Conservation (phyloP, 2,888 invertebrate genomes). For the Lasiommata megera region DNA sequence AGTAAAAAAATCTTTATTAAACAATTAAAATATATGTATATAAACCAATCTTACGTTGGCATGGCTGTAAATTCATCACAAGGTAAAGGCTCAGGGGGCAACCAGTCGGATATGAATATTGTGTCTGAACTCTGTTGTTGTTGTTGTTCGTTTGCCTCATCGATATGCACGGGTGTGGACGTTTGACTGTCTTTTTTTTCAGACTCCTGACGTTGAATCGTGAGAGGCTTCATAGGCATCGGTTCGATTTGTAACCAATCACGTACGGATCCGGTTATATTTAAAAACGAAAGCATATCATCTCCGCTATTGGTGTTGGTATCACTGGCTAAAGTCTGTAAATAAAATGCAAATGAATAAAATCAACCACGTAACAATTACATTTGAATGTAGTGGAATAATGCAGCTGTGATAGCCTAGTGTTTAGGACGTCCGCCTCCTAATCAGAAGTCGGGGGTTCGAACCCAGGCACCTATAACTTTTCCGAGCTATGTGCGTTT, state of each 20-base stretch:
- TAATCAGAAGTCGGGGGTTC: no score
- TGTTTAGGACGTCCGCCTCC: no score
- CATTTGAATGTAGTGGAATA: no score
- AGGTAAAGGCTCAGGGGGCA: conserved; percentile 75
- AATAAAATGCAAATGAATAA: not conserved
- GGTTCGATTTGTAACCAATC: conserved; percentile 68
- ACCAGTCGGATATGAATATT: conserved; percentile 80
- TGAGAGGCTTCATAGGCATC: conserved; percentile 47
- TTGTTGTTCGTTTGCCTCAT: conserved; percentile 29
- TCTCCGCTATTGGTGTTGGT: conserved; percentile 35
- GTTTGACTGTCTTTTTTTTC: conserved; percentile 31
- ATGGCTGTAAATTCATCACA: conserved; percentile 79
- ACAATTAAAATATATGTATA: not conserved
- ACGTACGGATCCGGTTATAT: conserved; percentile 59
- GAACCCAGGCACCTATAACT: no score
- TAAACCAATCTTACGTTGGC: conserved; percentile 76
- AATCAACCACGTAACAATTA: no score
- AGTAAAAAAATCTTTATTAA: not conserved
- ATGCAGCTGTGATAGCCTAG: no score
- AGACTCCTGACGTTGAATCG: conserved; percentile 30
- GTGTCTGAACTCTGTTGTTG: conserved; percentile 42
- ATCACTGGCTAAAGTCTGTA: conserved; percentile 25
- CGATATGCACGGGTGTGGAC: conserved; percentile 36
- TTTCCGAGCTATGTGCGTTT: no score
- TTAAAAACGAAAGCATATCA: conserved; percentile 57